These are phyloP conservation scores for Embiotoca jacksoni DNA, from an alignment of 2,113 vertebrate species.

Conservation along the genomic window DNA sequence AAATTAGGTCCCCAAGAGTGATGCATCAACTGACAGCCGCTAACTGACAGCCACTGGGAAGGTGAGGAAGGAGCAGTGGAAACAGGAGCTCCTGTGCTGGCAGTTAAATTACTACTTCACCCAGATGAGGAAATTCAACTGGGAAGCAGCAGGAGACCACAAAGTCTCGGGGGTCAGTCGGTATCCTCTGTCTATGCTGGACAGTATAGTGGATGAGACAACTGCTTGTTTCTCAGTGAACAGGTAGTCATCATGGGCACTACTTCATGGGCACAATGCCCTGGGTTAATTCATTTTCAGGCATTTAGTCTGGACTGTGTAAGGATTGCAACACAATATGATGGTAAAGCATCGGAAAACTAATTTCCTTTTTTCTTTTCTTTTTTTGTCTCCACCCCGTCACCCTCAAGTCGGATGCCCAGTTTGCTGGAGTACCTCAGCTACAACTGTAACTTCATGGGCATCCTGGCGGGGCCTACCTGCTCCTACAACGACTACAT, in stretches of 20 bases:
- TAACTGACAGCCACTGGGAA: constrained; percentile 20
- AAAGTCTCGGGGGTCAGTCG: not conserved
- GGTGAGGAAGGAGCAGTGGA: constrained; percentile 16
- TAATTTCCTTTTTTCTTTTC: no score
- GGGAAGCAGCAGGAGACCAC: not conserved
- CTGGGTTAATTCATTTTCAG: not conserved
- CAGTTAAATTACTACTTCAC: constrained; percentile 10
- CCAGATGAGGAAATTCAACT: not conserved
- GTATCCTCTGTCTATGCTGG: not conserved
- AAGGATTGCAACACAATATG: not conserved
- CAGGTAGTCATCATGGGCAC: not conserved
- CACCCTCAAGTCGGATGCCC: constrained; percentile 91
- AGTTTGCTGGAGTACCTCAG: constrained; percentile 97
- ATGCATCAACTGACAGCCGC: not conserved
- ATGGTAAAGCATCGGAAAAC: not conserved
- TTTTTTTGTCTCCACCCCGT: not conserved
- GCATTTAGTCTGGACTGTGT: not conserved
- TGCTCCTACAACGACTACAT: constrained; percentile 99
- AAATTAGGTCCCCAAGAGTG: no score
- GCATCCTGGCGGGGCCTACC: constrained; percentile 95
- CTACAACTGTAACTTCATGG: constrained; percentile 99
- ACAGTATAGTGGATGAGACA: not conserved
- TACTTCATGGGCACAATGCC: not conserved
- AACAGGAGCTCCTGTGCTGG: constrained; percentile 12
- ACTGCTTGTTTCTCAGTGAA: not conserved